phyloP scores from a whole-genome alignment of 1,140 invertebrate genomes.

The Zelostemma sp. region DNA sequence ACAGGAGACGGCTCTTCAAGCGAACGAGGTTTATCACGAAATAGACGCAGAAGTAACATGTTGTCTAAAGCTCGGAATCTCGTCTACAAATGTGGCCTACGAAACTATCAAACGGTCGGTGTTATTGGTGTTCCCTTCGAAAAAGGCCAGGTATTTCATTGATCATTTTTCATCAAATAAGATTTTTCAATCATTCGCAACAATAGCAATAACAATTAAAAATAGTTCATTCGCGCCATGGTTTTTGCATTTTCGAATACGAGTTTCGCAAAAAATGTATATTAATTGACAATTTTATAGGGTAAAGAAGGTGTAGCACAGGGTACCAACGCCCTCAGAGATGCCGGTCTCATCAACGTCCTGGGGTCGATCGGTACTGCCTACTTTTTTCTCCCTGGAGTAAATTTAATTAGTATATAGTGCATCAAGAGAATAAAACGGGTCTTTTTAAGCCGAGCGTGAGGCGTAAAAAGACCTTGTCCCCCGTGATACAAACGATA shows the following conservation, averaged over 20 bases:
- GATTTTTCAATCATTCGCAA: not conserved
- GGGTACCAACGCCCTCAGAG: conserved; percentile 59
- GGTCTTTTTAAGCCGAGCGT: too few relatives aligned
- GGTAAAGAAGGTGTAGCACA: conserved; percentile 59
- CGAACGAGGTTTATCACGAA: too few relatives aligned
- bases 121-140: conserved; percentile 81
- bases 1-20: too few relatives aligned
- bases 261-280: too few relatives aligned
- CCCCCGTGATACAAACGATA: too few relatives aligned
- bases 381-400: too few relatives aligned
- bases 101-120: conserved; percentile 70
- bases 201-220: too few relatives aligned
- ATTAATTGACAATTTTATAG: conserved; percentile 32
- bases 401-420: too few relatives aligned
- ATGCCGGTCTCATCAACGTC: conserved; percentile 58
- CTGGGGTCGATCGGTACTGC: conserved; percentile 59
- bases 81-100: conserved; percentile 38
- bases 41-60: conserved; percentile 35
- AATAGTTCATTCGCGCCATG: too few relatives aligned
- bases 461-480: too few relatives aligned
- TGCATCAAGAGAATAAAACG: too few relatives aligned
- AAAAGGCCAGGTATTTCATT: conserved; percentile 74
- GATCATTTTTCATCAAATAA: conserved; percentile 7
- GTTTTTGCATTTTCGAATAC: too few relatives aligned
- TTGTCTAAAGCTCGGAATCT: conserved; percentile 35